These are phyloP conservation scores for Gonatopus flavifemur DNA, from an alignment of 1,140 invertebrate genomes.

Conservation along the genomic window DNA sequence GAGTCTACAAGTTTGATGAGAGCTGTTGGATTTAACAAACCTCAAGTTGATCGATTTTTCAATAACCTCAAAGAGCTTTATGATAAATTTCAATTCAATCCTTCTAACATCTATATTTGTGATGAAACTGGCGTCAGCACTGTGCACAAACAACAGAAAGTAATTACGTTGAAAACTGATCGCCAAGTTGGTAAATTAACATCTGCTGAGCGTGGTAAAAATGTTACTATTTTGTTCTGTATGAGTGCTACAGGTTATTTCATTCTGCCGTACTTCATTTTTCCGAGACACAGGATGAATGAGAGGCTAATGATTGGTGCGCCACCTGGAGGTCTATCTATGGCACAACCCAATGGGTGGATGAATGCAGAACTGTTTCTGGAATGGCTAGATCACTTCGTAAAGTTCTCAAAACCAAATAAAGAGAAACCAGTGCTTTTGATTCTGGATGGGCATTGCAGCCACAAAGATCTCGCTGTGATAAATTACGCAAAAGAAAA, in stretches of 20 bases:
- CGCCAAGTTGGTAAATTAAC: conserved; percentile 48
- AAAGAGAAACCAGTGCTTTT: too few species aligned
- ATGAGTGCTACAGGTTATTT: too few species aligned
- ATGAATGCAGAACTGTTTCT: too few species aligned
- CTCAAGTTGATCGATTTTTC: conserved; percentile 38
- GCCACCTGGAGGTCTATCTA: conserved; percentile 13
- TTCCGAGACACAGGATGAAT: conserved; percentile 25
- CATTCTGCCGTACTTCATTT: conserved; percentile 48
- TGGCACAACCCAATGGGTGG: conserved; percentile 19
- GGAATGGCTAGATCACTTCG: too few species aligned
- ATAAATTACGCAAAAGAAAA: conserved; percentile 41
- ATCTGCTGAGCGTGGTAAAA: conserved; percentile 50
- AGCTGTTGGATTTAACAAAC: conserved; percentile 25
- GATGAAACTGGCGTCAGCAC: conserved; percentile 41
- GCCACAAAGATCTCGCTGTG: conserved; percentile 39
- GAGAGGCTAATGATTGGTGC: conserved; percentile 14
- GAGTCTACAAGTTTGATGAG: conserved; percentile 45
- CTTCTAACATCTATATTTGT: conserved; percentile 47
- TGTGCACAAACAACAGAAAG: conserved; percentile 40
- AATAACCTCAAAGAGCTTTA: conserved; percentile 29
- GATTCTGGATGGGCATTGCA: conserved; percentile 33
- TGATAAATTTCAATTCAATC: conserved; percentile 33
- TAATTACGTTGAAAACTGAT: conserved; percentile 42
- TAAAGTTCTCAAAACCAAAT: too few species aligned
- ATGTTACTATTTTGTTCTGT: too few species aligned